A percentile compares a stretch with the other conserved stretches of the same genome.
phyloP scores from a whole-genome alignment of 2,113 vertebrate genomes.

The Amblyopsis rosae region DNA sequence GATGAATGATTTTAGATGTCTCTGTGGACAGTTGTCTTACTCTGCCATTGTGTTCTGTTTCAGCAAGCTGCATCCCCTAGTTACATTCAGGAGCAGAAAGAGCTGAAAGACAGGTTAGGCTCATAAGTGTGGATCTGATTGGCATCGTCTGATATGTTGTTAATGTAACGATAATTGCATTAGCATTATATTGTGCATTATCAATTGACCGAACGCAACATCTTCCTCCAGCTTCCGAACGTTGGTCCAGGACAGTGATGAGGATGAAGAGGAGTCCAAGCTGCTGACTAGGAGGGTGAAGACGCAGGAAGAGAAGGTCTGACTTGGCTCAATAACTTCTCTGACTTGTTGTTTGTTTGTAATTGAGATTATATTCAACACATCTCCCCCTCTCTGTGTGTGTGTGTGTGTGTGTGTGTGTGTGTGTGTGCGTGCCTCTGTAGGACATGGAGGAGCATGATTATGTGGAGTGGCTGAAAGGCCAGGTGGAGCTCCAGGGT shows the following conservation, averaged over 20 bases:
- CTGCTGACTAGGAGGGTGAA: constrained; percentile 79
- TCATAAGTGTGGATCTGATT: neutral
- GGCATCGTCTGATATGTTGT: neutral
- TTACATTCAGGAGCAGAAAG: constrained; percentile 86
- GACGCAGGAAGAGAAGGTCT: constrained; percentile 83
- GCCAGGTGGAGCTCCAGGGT: constrained; percentile 73
- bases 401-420: too few species aligned
- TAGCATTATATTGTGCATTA: accelerated
- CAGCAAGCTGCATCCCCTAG: constrained; percentile 78
- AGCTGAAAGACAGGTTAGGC: constrained; percentile 82
- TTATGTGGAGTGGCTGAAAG: constrained; percentile 87
- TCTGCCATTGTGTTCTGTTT: neutral
- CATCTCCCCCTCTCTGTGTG: neutral
- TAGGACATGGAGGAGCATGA: constrained; percentile 85
- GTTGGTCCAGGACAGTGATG: constrained; percentile 83
- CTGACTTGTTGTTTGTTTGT: neutral
- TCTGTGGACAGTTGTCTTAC: neutral
- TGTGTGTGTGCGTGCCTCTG: neutral
- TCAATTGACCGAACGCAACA: neutral
- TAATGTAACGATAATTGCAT: neutral
- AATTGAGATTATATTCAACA: neutral
- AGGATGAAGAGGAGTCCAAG: constrained; percentile 56
- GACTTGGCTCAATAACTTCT: neutral
- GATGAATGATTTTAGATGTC: neutral
- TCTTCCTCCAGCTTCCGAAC: constrained; percentile 75